Evolutionary conservation across 2,797 vertebrate species (phyloP).

Genomic region (Thunnus albacares): DNA sequence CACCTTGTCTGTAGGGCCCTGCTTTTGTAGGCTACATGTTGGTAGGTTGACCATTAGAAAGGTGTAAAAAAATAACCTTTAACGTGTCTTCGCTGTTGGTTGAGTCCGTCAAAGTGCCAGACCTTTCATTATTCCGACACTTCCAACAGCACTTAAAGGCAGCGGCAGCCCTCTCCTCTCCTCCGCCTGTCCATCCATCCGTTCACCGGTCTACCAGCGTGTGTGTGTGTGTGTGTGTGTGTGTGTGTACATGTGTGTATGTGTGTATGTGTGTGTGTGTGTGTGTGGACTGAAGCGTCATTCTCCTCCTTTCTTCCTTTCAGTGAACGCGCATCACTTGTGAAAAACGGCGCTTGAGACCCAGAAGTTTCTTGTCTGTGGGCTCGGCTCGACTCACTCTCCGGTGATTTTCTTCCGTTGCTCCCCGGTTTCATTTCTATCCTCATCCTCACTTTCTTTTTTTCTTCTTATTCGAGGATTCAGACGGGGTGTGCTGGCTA

Average conservation of each 20-base stretch:
- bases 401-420: background rate
- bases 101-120: background rate
- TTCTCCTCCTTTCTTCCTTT: constrained; percentile 80
- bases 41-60: background rate
- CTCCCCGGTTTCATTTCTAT: constrained; percentile 37
- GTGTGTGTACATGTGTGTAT: background rate
- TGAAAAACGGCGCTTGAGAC: constrained; percentile 57
- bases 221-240: constrained; percentile 30
- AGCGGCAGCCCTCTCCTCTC: constrained; percentile 63
- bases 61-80: background rate
- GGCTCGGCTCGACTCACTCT: constrained; percentile 31
- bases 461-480: constrained; percentile 26
- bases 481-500: constrained; percentile 52
- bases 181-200: constrained; percentile 75
- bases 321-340: constrained; percentile 77
- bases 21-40: background rate
- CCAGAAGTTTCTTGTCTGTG: constrained; percentile 60
- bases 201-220: constrained; percentile 56
- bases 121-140: background rate
- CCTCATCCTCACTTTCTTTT: constrained; percentile 38
- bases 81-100: background rate
- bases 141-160: constrained; percentile 56
- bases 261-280: background rate
- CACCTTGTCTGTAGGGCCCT: too few relatives aligned
- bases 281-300: constrained; percentile 61